These are phyloP conservation scores for Myiopsitta monachus DNA, from an alignment of 2,113 vertebrate species.

Conservation along the genomic window DNA sequence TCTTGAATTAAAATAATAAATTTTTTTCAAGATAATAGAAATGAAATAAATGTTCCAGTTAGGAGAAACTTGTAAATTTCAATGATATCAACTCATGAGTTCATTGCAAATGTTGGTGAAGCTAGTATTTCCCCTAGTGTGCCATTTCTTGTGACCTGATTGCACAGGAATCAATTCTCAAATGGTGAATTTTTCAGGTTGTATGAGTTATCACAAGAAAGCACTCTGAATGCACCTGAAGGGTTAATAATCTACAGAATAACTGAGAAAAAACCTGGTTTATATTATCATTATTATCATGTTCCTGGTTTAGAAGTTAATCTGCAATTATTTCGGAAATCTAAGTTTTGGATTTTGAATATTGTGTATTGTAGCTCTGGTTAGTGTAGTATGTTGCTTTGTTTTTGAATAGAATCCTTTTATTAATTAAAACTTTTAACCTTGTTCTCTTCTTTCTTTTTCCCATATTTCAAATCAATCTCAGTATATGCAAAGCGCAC, in stretches of 20 bases:
- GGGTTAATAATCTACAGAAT: background rate
- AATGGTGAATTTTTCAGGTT: background rate
- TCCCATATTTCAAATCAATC: background rate
- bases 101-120: background rate
- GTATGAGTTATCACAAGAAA: background rate
- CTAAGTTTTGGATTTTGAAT: background rate
- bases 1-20: background rate
- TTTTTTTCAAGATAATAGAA: background rate
- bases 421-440: background rate
- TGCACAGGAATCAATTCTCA: background rate
- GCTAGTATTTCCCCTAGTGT: background rate
- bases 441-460: background rate
- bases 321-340: background rate
- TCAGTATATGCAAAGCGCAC: background rate
- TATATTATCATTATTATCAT: background rate
- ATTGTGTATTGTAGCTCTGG: background rate
- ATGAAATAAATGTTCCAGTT: background rate
- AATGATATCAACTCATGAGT: background rate
- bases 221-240: background rate
- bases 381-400: background rate
- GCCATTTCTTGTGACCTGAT: background rate
- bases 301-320: background rate
- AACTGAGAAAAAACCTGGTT: background rate
- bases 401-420: background rate
- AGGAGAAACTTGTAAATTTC: background rate